A percentile compares a stretch with the other conserved stretches of the same genome.
Conservation (phyloP, 2,888 invertebrate species). For the Clostera curtula region DNA sequence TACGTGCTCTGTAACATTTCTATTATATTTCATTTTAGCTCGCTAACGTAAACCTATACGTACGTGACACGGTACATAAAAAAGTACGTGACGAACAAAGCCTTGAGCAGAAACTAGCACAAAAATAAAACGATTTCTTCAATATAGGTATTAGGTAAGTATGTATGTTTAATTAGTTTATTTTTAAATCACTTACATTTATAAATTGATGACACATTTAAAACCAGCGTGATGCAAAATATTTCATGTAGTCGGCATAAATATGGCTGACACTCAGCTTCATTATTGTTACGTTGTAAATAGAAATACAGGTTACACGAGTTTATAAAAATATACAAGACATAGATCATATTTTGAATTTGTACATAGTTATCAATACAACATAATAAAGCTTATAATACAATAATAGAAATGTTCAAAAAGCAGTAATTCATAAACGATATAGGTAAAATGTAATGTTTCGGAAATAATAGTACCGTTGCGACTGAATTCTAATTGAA, state of each 20-base stretch:
- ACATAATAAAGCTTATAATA: slow-evolving; percentile 19
- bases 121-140: slow-evolving; percentile 10
- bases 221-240: slow-evolving; percentile 1
- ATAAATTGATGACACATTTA: slow-evolving; percentile 8
- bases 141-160: no score
- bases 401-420: slow-evolving; percentile 7
- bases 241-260: slow-evolving; percentile 6
- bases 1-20: no score
- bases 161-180: no score
- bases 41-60: no score
- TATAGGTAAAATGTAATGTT: slow-evolving; percentile 4
- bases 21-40: no score
- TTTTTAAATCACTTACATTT: no score
- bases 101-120: no score
- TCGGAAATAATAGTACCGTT: no score
- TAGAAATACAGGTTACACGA: slow-evolving; percentile 8
- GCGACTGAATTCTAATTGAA: no score
- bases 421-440: slow-evolving; percentile 3
- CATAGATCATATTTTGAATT: no score
- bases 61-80: no score
- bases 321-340: slow-evolving; percentile 13
- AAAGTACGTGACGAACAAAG: no score
- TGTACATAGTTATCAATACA: slow-evolving; percentile 14
- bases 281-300: slow-evolving; percentile 4
- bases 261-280: slow-evolving; percentile 2